A percentile compares a stretch with the other conserved stretches of the same genome.
These are phyloP conservation scores for Lophotis ruficrista DNA, from an alignment of 2,113 vertebrate genomes.

Conservation along the genomic window DNA sequence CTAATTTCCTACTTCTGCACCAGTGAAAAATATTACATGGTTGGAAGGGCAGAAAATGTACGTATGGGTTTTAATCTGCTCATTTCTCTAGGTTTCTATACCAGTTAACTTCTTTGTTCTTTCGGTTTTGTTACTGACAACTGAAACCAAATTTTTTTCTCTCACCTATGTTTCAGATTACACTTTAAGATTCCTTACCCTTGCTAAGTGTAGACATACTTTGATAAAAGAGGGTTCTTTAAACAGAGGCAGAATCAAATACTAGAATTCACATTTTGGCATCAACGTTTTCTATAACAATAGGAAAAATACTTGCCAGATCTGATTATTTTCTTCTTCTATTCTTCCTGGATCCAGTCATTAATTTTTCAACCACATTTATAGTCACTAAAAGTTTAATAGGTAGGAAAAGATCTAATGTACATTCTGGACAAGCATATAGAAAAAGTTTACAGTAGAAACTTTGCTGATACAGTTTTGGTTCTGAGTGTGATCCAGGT, in stretches of 20 bases:
- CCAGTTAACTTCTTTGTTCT: neutral
- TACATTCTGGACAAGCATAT: neutral
- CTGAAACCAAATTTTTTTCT: neutral
- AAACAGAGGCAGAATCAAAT: neutral
- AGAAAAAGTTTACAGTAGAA: neutral
- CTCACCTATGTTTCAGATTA: neutral
- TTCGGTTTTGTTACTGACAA: neutral
- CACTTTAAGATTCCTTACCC: neutral
- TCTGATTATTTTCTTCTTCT: neutral
- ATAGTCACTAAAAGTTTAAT: slow-evolving; percentile 13
- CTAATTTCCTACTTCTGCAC: neutral
- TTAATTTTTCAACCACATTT: neutral
- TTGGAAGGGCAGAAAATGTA: neutral
- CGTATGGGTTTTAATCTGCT: neutral
- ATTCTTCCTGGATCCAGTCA: neutral
- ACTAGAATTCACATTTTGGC: neutral
- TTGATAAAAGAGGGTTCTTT: neutral
- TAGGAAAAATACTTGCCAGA: neutral
- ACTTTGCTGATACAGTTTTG: neutral
- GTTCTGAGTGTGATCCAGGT: neutral
- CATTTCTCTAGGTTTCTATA: neutral
- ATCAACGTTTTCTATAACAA: neutral
- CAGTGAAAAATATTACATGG: neutral
- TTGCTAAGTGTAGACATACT: neutral
- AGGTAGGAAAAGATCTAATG: neutral